Conservation (phyloP, 92 coral and sea anemone genomes). For the Siderastrea radians region DNA sequence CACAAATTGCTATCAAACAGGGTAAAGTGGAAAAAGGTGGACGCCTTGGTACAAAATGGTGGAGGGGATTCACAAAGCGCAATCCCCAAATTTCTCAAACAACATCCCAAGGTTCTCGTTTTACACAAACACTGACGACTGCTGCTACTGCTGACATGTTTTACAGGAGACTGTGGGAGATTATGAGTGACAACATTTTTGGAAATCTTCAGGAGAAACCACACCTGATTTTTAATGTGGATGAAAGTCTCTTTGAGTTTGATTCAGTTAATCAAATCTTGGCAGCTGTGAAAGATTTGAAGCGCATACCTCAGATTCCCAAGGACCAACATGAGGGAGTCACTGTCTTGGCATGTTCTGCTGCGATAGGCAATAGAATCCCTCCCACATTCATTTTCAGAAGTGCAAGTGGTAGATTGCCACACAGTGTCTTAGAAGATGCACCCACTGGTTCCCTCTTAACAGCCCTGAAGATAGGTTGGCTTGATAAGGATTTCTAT, state of each 20-base stretch:
- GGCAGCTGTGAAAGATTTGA: conserved; percentile 18
- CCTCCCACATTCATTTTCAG: conserved; percentile 40
- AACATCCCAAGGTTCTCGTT: neutral
- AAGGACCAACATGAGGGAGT: conserved; percentile 47
- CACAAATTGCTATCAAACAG: neutral
- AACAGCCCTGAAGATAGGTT: conserved; percentile 13
- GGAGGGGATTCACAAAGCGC: conserved; percentile 24
- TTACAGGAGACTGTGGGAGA: conserved; percentile 21
- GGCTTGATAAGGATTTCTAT: conserved; percentile 47
- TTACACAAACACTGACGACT: conserved; percentile 9
- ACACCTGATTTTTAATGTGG: conserved; percentile 20
- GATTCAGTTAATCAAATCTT: conserved; percentile 44
- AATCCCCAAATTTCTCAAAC: conserved; percentile 21
- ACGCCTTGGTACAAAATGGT: conserved; percentile 2
- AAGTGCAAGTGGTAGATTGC: conserved; percentile 20
- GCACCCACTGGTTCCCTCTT: conserved; percentile 33
- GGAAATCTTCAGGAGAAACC: conserved; percentile 21
- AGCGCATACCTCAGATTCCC: conserved; percentile 16
- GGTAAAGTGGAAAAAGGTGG: conserved; percentile 1
- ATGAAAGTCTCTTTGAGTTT: conserved; percentile 51
- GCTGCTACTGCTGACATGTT: neutral
- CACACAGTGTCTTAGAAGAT: conserved; percentile 23
- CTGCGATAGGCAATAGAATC: conserved; percentile 39
- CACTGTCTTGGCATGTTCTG: conserved; percentile 37
- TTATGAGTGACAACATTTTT: neutral